Base-by-base conservation (phyloP, 1,140 invertebrate species). In the Brachionus calyciflorus region DNA sequence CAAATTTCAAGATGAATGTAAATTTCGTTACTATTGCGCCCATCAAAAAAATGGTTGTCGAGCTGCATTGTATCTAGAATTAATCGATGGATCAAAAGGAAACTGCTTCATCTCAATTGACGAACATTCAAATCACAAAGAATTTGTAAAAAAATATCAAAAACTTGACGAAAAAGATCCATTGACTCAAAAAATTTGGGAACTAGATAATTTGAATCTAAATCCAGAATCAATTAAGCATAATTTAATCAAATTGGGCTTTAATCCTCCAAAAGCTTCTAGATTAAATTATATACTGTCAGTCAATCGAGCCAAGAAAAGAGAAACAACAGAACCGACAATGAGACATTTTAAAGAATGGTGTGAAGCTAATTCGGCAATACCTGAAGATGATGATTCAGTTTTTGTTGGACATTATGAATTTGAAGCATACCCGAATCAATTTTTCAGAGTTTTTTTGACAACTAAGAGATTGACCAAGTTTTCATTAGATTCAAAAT, bases 161-260 rank as follows among this genome's bases (percentile, higher is more conserved):
- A 30, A 57, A 30, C 24, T 30, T 28, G 53, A 57, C 30, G 53
- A 57, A 57, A 57, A 28, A 28, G 53, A 57, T 57, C 28, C 28
- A 57, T 14, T 57, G n/a, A 57, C 28, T 30, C 21, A 57, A 57
- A 57, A 53, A 57, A 57, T 57, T 30, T 57, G 53, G 53, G 21
- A 57, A 57, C 30, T 28, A 21, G 26, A 57, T 28, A 57, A 57
- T 57, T 57, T 57, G 30, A 57, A 57, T 28, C 53, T 57, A 7
- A 57, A 57, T 57, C 21, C 28, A n/a, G 53, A 57, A 57, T 57
- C 24, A 57, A 57, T 57, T 28, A 57, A 30, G 30, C 53, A 30
- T 30, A 57, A 57, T 28, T 30, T 57, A 57, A 57, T 57, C n/a
- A 21, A 57, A 57, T 28, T 57, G n/a, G 53, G 53, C 21, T 28